Conservation (phyloP, 1,140 invertebrate genomes). For the Drosophila nigrodunni region DNA sequence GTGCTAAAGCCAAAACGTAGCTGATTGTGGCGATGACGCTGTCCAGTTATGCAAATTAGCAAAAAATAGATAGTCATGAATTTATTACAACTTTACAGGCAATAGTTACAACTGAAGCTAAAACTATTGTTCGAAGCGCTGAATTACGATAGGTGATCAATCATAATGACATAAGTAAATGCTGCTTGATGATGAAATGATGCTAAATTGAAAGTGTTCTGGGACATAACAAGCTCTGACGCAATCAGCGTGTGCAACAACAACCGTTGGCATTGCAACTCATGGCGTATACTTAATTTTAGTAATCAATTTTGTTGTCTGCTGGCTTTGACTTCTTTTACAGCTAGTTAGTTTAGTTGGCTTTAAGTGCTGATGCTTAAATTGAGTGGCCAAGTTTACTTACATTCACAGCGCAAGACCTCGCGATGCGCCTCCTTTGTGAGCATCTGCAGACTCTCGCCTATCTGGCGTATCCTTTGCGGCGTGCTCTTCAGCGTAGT, state of each 20-base stretch:
- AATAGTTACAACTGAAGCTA: slow-evolving; percentile 23
- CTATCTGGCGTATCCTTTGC: slow-evolving; percentile 63
- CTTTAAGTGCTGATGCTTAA: background rate
- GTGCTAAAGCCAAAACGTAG: slow-evolving; percentile 31
- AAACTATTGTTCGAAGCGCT: slow-evolving; percentile 1
- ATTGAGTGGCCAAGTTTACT: slow-evolving; percentile 39
- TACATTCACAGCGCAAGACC: slow-evolving; percentile 69
- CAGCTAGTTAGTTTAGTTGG: background rate
- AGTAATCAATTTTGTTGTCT: background rate
- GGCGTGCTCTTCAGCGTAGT: slow-evolving; percentile 50
- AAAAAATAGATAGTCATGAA: slow-evolving; percentile 44
- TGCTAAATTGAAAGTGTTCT: slow-evolving; percentile 15
- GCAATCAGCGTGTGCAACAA: slow-evolving; percentile 28
- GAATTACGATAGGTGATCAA: slow-evolving; percentile 46
- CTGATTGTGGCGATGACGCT: slow-evolving; percentile 67
- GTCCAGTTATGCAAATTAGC: slow-evolving; percentile 63
- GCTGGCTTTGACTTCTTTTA: background rate
- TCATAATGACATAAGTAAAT: slow-evolving; percentile 32
- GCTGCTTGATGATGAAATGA: background rate
- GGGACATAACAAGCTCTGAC: slow-evolving; percentile 28
- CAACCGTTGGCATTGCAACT: background rate
- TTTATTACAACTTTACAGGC: slow-evolving; percentile 58
- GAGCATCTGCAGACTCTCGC: slow-evolving; percentile 73
- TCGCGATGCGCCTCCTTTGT: slow-evolving; percentile 66
- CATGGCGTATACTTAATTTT: slow-evolving; percentile 25